A percentile compares a stretch with the other conserved stretches of the same genome.
phyloP scores from a whole-genome alignment of 2,888 invertebrate genomes.

The Dorcus parallelipipedus region DNA sequence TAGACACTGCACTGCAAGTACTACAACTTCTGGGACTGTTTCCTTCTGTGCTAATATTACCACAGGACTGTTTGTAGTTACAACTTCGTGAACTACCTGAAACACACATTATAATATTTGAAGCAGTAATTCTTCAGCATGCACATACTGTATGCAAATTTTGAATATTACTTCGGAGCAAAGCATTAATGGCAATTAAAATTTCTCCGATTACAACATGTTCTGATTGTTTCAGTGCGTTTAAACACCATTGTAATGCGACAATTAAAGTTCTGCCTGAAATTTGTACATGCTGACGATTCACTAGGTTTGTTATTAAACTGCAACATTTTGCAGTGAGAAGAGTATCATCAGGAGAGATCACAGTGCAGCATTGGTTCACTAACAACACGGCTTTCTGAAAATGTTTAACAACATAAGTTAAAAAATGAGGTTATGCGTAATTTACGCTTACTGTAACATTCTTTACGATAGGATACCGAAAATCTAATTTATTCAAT shows the following conservation, averaged over 20 bases:
- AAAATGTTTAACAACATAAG: conserved; percentile 19
- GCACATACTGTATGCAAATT: conserved; percentile 27
- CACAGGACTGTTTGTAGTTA: conserved; percentile 8
- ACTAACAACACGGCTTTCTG: conserved; percentile 45
- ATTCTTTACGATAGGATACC: conserved; percentile 40
- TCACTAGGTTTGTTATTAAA: conserved; percentile 55
- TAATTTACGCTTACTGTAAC: conserved; percentile 35
- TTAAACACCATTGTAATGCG: conserved; percentile 44
- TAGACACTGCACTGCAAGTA: conserved; percentile 39
- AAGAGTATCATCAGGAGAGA: conserved; percentile 52
- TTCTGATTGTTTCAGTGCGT: conserved; percentile 38
- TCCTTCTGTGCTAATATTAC: conserved; percentile 8
- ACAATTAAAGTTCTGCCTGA: conserved; percentile 43
- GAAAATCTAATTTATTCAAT: conserved; percentile 61
- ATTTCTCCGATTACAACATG: conserved; percentile 38
- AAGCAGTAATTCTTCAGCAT: conserved; percentile 2
- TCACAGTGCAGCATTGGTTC: conserved; percentile 42
- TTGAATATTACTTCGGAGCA: conserved; percentile 39
- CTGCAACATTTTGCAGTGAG: conserved; percentile 58
- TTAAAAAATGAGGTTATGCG: conserved; percentile 9
- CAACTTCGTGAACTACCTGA: conserved; percentile 27
- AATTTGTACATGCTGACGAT: conserved; percentile 52
- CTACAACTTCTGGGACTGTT: conserved; percentile 21
- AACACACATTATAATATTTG: conserved; percentile 17
- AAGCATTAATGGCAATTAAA: conserved; percentile 42